A percentile compares a stretch with the other conserved stretches of the same genome.
These are phyloP conservation scores for Keiferia lycopersicella DNA, from an alignment of 2,888 invertebrate species.

Conservation along the genomic window DNA sequence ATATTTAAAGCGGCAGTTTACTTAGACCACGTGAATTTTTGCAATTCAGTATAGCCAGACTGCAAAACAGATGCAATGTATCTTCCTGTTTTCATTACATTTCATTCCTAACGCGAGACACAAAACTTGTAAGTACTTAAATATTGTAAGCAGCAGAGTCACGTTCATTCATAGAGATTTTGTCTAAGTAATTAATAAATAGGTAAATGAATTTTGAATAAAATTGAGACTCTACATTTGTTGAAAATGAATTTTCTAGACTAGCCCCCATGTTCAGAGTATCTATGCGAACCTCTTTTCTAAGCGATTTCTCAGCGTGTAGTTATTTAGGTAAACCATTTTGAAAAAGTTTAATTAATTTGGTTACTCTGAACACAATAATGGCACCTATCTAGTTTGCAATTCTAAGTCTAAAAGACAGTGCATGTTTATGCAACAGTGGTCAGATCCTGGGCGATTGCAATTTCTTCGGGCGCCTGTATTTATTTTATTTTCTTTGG, in stretches of 20 bases:
- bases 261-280: no score
- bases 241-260: no score
- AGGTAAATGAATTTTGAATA: no score
- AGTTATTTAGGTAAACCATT: no score
- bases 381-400: neutral
- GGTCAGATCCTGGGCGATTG: slow-evolving; percentile 47
- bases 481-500: slow-evolving; percentile 32
- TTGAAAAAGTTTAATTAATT: neutral
- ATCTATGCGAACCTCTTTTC: no score
- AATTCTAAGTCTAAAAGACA: slow-evolving; percentile 25
- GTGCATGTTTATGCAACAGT: slow-evolving; percentile 52
- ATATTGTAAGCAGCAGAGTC: slow-evolving; percentile 12
- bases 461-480: slow-evolving; percentile 33
- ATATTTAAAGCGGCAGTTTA: no score
- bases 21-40: no score
- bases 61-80: slow-evolving; percentile 22
- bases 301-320: no score
- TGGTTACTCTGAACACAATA: no score
- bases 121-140: no score
- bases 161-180: neutral
- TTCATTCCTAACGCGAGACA: no score
- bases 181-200: neutral
- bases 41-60: neutral
- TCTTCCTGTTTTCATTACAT: slow-evolving; percentile 7
- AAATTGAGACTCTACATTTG: no score